Evolutionary conservation across 2,888 invertebrate genomes (phyloP).

Genomic region (Pristionchus japonicus): DNA sequence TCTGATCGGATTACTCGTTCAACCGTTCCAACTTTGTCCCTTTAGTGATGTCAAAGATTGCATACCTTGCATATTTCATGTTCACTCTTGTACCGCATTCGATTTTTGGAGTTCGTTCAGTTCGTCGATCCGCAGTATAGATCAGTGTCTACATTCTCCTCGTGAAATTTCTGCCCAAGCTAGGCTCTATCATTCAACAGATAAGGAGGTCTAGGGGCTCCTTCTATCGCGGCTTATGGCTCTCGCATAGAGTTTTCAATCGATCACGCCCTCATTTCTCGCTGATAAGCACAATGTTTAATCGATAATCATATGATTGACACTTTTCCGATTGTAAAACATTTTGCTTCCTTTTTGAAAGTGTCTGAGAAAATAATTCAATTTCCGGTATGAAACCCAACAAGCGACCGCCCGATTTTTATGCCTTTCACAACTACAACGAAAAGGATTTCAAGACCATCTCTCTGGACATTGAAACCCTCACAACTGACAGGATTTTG

Average conservation of each 20-base stretch:
- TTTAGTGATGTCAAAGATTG: neutral
- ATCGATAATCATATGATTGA: too few species aligned
- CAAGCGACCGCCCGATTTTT: constrained; percentile 14
- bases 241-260: too few species aligned
- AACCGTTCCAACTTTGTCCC: neutral
- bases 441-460: constrained; percentile 27
- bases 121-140: neutral
- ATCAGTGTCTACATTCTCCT: neutral
- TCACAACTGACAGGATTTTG: neutral
- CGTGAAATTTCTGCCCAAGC: neutral
- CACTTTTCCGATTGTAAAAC: too few species aligned
- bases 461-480: neutral
- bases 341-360: too few species aligned
- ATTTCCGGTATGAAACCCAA: constrained; percentile 22
- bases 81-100: too few species aligned
- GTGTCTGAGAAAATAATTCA: neutral
- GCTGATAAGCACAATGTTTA: too few species aligned
- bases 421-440: constrained; percentile 31
- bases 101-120: too few species aligned
- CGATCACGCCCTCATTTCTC: too few species aligned
- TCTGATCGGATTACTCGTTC: neutral
- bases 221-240: too few species aligned
- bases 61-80: neutral
- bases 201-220: neutral
- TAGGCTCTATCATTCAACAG: neutral